Base-by-base conservation (phyloP, 1,140 invertebrate genomes). In the Pseudobourletiella spinata region DNA sequence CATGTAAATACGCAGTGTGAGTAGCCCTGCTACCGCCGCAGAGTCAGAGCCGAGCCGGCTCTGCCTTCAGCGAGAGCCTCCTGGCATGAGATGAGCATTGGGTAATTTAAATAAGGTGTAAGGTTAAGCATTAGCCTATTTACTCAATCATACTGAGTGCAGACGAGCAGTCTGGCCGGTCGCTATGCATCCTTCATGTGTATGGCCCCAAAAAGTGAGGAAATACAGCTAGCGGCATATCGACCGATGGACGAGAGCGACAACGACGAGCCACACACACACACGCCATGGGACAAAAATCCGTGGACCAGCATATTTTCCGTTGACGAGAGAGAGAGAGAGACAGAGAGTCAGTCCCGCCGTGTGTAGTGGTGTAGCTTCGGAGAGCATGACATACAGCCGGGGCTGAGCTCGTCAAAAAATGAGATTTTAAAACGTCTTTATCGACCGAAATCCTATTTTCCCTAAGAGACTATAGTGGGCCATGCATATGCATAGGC, bases 341-440 rank as follows among this genome's bases (percentile, higher is more conserved):
- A 39, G 32, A 39, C 32, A 39, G 8, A 39, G 8, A 39, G n/a
- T 8, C n/a, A n/a, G n/a, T 39, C 8, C 32, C 32, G n/a, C n/a
- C 32, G n/a, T 39, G n/a, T 39, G n/a, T 39, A 8, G n/a, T 39
- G 32, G 8, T n/a, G n/a, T n/a, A n/a, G n/a, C n/a, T n/a, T n/a
- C n/a, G n/a, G n/a, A n/a, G n/a, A 39, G 32, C 32, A 39, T 39
- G 8, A 8, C n/a, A 39, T 39, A 11, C n/a, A 39, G 32, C n/a
- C 32, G n/a, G 32, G 32, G 32, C 32, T 11, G n/a, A 6, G 44
- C 44, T 46, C n/a, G 44, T 46, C 44, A 46, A 46, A 46, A 46
- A 46, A 46, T 46, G 44, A 46, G 44, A 46, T 46, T 46, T 46
- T 46, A 46, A 46, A 46, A 46, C 44, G 44, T 46, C 44, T 46